A percentile compares a stretch with the other conserved stretches of the same genome.
These are phyloP conservation scores for Babylonia areolata DNA, from an alignment of 1,140 invertebrate species.

Conservation along the genomic window DNA sequence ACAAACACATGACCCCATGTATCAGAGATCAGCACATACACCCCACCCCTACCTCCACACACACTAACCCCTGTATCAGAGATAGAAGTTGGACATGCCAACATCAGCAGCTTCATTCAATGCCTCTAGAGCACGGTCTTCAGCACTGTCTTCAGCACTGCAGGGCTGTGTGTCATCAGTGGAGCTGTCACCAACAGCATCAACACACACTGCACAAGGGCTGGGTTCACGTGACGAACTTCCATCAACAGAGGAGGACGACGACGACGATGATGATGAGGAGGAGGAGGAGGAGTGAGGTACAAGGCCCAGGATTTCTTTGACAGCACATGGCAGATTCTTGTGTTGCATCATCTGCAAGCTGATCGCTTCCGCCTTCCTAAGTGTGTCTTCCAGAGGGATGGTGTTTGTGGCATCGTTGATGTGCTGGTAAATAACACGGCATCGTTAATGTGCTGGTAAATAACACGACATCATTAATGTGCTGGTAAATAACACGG, in stretches of 20 bases:
- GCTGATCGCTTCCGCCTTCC: constrained; percentile 92
- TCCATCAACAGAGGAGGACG: neutral
- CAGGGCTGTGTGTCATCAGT: constrained; percentile 42
- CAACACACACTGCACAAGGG: no score
- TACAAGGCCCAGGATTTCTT: constrained; percentile 67
- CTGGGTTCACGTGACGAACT: neutral
- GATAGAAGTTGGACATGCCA: constrained; percentile 20
- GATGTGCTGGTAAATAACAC: constrained; percentile 86
- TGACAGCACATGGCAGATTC: constrained; percentile 64
- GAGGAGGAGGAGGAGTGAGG: constrained; percentile 32
- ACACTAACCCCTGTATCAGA: neutral
- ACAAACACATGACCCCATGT: no score
- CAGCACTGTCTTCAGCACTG: constrained; percentile 36
- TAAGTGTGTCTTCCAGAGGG: constrained; percentile 86
- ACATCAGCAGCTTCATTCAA: constrained; percentile 58
- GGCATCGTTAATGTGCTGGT: constrained; percentile 94
- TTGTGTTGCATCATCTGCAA: constrained; percentile 83
- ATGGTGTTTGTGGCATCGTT: constrained; percentile 93
- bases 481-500: constrained; percentile 86
- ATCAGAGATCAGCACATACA: no score
- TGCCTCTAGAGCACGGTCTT: constrained; percentile 43
- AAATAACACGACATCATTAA: constrained; percentile 88
- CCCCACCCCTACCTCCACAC: no score
- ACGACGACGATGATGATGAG: neutral
- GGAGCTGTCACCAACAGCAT: no score